Base-by-base conservation (phyloP, 2,888 invertebrate genomes). In the Enchytraeus crypticus region DNA sequence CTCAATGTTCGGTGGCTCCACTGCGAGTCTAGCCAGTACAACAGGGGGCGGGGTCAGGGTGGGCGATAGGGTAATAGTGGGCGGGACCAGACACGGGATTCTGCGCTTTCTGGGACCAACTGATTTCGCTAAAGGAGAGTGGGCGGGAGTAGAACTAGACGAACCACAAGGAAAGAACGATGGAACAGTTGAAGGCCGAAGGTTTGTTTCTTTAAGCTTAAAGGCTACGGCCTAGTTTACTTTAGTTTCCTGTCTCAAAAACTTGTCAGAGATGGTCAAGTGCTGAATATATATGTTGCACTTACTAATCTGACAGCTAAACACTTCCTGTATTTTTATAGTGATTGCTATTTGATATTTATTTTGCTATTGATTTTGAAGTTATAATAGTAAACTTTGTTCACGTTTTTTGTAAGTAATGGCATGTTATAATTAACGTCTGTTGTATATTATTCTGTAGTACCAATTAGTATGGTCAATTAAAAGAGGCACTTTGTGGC, bases 61-160 rank as follows among this genome's bases (percentile, higher is more conserved):
- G 1, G 77, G 77, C 29, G 78, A 78, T 57, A 68, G 75, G 38
- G 77, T 79, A n/a, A 46, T 74, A n/a, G 78, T 78, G 11, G 76
- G 77, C 66, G 77, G 77, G 72, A 76, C 75, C 3, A 93, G 92
- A 80, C 86, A 88, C n/a, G 95, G 95, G 57, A 85, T 87, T 3
- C 82, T 96, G 58, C 84, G 88, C 69, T 96, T 86, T 77, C 84
- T 92, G 67, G 96, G 96, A 30, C 81, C 84, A 55, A 90, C 95
- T 33, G 88, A 91, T 72, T 96, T 96, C 79, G 92, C 95, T 1
- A 79, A 86, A 38, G 96, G 96, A 34, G 86, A 91, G 70, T 96
- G 95, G 95, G 93, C 90, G 65, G 96, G 96, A 27, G 88, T 97
- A 23, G 93, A 96, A 78, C 83, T 97, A 69, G 93, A 95, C 76